Percentiles rank a stretch among this genome's conserved stretches.
These are phyloP conservation scores for Thaleichthys pacificus DNA, from an alignment of 2,797 vertebrate species.

Conservation along the genomic window DNA sequence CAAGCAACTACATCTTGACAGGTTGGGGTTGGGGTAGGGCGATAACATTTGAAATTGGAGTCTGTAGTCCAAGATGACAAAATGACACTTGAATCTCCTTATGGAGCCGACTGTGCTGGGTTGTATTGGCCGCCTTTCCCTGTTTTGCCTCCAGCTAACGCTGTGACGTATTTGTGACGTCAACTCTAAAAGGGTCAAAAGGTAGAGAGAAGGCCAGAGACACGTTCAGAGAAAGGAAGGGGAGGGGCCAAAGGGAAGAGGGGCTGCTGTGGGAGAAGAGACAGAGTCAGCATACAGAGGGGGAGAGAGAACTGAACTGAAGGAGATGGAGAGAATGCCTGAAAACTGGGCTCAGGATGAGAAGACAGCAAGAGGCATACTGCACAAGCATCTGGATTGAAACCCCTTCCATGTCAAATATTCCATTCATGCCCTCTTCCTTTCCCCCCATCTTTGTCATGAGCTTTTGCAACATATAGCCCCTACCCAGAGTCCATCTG, in stretches of 20 bases:
- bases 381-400: too few relatives aligned
- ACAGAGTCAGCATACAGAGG: neutral
- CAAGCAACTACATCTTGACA: too few relatives aligned
- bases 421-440: too few relatives aligned
- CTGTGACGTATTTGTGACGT: too few relatives aligned
- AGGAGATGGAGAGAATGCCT: conserved; percentile 13
- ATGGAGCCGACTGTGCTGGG: too few relatives aligned
- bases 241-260: neutral
- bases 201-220: neutral
- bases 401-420: too few relatives aligned
- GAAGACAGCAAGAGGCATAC: conserved; percentile 37
- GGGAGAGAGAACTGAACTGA: conserved; percentile 1
- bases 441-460: neutral
- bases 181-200: neutral
- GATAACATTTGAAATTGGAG: too few relatives aligned
- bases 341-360: conserved; percentile 20
- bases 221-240: neutral
- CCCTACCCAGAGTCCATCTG: conserved; percentile 45
- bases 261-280: neutral
- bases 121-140: too few relatives aligned
- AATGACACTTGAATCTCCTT: too few relatives aligned
- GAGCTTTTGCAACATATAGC: neutral
- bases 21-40: too few relatives aligned
- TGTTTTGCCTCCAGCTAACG: too few relatives aligned
- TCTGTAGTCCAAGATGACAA: too few relatives aligned